Percentiles rank a stretch among this genome's conserved stretches.
Evolutionary conservation across 2,888 invertebrate genomes (phyloP).

Genomic region (Exephanes ischioxanthus): DNA sequence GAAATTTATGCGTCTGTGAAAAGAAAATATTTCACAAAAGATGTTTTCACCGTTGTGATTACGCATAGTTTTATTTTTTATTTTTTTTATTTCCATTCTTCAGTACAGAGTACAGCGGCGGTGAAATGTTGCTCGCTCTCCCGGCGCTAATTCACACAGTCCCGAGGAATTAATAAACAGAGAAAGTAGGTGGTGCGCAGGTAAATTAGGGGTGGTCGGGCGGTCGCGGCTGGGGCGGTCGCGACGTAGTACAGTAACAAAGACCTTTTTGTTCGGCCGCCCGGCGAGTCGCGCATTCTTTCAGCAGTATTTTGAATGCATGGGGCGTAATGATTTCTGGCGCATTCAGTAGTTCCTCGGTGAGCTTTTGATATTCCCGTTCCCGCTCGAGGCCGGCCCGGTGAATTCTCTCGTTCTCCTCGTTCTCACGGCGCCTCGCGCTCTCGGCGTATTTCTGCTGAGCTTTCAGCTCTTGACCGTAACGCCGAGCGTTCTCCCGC

Average conservation of each 20-base stretch:
- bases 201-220: constrained; percentile 58
- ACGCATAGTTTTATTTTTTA: constrained; percentile 52
- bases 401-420: constrained; percentile 62
- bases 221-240: constrained; percentile 34
- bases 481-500: constrained; percentile 69
- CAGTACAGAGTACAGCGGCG: constrained; percentile 14
- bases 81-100: constrained; percentile 39
- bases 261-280: constrained; percentile 71
- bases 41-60: constrained; percentile 42
- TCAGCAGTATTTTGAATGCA: constrained; percentile 75
- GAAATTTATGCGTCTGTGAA: constrained; percentile 56
- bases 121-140: constrained; percentile 50
- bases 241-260: constrained; percentile 71
- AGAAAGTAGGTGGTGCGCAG: constrained; percentile 56
- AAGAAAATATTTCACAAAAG: constrained; percentile 47
- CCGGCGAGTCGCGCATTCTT: constrained; percentile 71
- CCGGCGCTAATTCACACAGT: constrained; percentile 48
- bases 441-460: constrained; percentile 68
- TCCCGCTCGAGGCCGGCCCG: constrained; percentile 64
- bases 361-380: constrained; percentile 72
- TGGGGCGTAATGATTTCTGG: constrained; percentile 76
- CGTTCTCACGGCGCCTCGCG: constrained; percentile 67
- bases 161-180: constrained; percentile 61
- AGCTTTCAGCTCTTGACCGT: constrained; percentile 74
- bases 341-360: constrained; percentile 73